These are phyloP conservation scores for Protophormia terraenovae DNA, from an alignment of 2,888 invertebrate species.

Conservation along the genomic window DNA sequence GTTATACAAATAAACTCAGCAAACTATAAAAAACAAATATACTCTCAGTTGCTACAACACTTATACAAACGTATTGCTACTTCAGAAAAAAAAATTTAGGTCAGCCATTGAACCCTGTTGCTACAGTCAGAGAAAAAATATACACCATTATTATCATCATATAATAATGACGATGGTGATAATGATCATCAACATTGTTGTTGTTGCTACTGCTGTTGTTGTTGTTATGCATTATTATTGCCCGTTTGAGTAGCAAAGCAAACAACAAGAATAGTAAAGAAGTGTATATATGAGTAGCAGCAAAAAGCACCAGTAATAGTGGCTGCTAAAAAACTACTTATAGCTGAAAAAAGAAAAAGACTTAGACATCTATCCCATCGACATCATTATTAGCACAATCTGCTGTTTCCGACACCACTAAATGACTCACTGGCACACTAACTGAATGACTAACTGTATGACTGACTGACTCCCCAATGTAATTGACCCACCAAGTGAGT, in stretches of 20 bases:
- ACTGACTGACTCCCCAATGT: background rate
- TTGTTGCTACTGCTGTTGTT: background rate
- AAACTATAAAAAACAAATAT: too few species aligned
- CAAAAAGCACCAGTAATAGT: slow-evolving; percentile 11
- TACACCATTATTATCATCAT: slow-evolving; percentile 57
- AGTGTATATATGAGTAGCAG: background rate
- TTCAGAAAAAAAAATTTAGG: slow-evolving; percentile 78
- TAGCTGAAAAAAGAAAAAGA: background rate
- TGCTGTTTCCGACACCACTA: slow-evolving; percentile 22
- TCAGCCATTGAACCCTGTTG: slow-evolving; percentile 79
- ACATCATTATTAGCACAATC: slow-evolving; percentile 40
- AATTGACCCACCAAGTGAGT: slow-evolving; percentile 5
- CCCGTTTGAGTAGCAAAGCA: slow-evolving; percentile 1
- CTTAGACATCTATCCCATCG: slow-evolving; percentile 24
- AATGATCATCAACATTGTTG: slow-evolving; percentile 12
- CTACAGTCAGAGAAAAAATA: slow-evolving; percentile 69
- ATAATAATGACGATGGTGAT: slow-evolving; percentile 17
- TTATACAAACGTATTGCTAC: slow-evolving; percentile 4
- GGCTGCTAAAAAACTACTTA: background rate
- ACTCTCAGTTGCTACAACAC: background rate
- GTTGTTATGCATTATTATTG: slow-evolving; percentile 2
- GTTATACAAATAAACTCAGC: slow-evolving; percentile 45
- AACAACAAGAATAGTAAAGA: slow-evolving; percentile 2
- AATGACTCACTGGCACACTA: slow-evolving; percentile 8
- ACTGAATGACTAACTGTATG: background rate